phyloP scores from a whole-genome alignment of 2,888 invertebrate species.

The Empis stercorea region DNA sequence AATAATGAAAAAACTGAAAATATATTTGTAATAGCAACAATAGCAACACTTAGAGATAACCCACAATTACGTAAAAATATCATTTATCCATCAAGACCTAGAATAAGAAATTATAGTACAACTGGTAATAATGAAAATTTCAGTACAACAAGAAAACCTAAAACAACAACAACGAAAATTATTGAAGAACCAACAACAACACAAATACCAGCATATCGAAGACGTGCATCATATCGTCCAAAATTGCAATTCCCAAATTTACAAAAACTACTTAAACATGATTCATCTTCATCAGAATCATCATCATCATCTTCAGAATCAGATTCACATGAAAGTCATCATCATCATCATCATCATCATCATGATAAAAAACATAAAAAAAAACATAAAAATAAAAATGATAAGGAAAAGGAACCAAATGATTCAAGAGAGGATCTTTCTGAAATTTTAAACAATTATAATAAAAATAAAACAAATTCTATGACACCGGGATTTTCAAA shows the following conservation, averaged over 20 bases:
- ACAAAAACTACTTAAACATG: neutral
- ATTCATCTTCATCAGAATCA: slow-evolving; percentile 1
- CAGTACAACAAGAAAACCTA: slow-evolving; percentile 14
- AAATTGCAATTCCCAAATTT: too few species aligned
- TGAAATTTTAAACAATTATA: too few species aligned
- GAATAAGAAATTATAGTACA: neutral
- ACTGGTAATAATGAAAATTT: neutral
- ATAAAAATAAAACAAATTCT: too few species aligned
- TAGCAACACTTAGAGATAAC: slow-evolving; percentile 1
- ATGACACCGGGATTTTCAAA: too few species aligned
- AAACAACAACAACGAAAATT: slow-evolving; percentile 2
- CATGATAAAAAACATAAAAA: too few species aligned
- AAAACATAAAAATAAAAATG: too few species aligned
- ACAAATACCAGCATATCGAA: neutral
- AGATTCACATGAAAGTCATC: slow-evolving; percentile 26
- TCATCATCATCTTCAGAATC: slow-evolving; percentile 22
- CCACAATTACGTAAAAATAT: slow-evolving; percentile 1
- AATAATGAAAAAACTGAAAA: slow-evolving; percentile 11
- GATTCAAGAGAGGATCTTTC: too few species aligned
- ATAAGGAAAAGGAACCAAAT: too few species aligned
- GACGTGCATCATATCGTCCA: too few species aligned
- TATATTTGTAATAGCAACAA: slow-evolving; percentile 2
- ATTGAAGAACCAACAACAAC: neutral
- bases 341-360: too few species aligned
- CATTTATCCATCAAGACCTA: neutral